phyloP scores from a whole-genome alignment of 2,888 invertebrate species.

The Rhaphigaster nebulosa region DNA sequence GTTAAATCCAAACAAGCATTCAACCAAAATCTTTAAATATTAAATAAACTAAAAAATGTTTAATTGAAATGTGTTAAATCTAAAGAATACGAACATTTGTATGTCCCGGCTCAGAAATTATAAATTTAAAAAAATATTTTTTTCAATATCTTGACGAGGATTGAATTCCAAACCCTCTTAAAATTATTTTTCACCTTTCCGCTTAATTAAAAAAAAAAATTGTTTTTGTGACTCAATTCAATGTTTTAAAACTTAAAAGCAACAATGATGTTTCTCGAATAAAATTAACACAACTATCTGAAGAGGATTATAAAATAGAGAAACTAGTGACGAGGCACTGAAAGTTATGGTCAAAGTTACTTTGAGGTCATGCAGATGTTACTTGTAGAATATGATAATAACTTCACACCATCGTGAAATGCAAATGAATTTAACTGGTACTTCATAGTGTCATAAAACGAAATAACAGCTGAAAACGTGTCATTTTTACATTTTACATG shows the following conservation, averaged over 20 bases:
- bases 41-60: no score
- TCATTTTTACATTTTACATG: background rate
- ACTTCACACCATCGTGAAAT: background rate
- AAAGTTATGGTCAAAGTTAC: background rate
- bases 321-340: background rate
- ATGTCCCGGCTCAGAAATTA: no score
- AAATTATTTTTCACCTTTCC: no score
- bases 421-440: background rate
- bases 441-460: background rate
- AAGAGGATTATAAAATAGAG: background rate
- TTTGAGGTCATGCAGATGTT: constrained; percentile 19
- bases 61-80: no score
- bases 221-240: background rate
- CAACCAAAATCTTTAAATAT: no score
- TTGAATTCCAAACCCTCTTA: no score
- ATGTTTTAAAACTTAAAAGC: background rate
- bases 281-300: background rate
- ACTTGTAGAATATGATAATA: constrained; percentile 15
- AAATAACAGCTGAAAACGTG: background rate
- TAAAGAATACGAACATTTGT: no score
- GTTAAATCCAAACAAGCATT: no score
- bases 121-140: no score
- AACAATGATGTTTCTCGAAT: background rate
- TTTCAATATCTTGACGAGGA: no score
- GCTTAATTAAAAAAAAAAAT: no score